Conservation (phyloP, 2,888 invertebrate genomes). For the Iphiclides podalirius region DNA sequence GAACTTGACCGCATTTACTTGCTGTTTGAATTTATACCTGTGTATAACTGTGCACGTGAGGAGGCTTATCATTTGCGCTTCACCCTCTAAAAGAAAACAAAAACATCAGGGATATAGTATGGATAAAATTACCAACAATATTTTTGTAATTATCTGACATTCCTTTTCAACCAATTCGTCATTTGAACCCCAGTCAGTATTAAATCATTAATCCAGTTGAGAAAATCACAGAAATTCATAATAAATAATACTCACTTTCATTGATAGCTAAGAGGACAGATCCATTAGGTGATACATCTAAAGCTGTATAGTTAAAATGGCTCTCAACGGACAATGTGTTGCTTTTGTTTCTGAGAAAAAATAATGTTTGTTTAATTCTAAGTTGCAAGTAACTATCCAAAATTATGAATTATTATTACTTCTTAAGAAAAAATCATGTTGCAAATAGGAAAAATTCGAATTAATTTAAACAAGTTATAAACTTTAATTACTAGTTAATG, state of each 20-base stretch:
- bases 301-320: conserved; percentile 88
- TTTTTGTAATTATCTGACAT: background rate
- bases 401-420: too few relatives aligned
- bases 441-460: too few relatives aligned
- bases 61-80: conserved; percentile 91
- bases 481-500: too few relatives aligned
- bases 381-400: too few relatives aligned
- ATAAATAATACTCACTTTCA: conserved; percentile 86
- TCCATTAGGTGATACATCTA: conserved; percentile 95
- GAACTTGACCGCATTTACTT: conserved; percentile 89
- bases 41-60: conserved; percentile 91
- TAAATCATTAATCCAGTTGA: too few relatives aligned
- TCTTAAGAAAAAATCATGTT: too few relatives aligned
- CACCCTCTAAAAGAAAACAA: conserved; percentile 81
- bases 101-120: too few relatives aligned
- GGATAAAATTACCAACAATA: too few relatives aligned
- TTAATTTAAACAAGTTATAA: too few relatives aligned
- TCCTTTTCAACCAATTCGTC: too few relatives aligned
- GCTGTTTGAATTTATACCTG: conserved; percentile 89
- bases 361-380: conserved; percentile 26
- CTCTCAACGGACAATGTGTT: conserved; percentile 93
- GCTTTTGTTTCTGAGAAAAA: conserved; percentile 89
- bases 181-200: too few relatives aligned
- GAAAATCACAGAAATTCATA: too few relatives aligned
- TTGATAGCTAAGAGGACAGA: conserved; percentile 91